Percentiles rank a stretch among this genome's conserved stretches.
Conservation (phyloP, 92 coral and sea anemone species). For the Blastomussa wellsi region DNA sequence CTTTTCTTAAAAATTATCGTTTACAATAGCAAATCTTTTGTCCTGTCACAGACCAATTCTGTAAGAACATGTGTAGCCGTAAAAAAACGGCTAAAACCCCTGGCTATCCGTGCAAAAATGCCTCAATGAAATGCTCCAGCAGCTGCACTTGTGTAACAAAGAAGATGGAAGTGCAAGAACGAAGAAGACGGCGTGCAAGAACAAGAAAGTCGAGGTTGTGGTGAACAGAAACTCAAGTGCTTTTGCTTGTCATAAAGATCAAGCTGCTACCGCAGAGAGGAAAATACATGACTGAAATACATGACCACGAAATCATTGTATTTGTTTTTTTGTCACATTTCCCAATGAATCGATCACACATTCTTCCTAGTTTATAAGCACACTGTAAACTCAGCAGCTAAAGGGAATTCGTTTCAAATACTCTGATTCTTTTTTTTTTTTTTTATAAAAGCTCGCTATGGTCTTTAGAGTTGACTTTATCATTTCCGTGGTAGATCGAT, state of each 20-base stretch:
- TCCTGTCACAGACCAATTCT: conserved; percentile 17
- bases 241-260: conserved; percentile 34
- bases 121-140: conserved; percentile 13
- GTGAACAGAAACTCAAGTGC: conserved; percentile 42
- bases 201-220: conserved; percentile 19
- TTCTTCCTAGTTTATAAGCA: background rate
- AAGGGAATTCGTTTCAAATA: conserved; percentile 28
- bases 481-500: too few species aligned
- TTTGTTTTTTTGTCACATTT: conserved; percentile 24
- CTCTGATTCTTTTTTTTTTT: background rate
- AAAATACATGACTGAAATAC: conserved; percentile 12
- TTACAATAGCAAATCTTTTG: background rate
- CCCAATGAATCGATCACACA: conserved; percentile 29
- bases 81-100: conserved; percentile 27
- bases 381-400: conserved; percentile 7
- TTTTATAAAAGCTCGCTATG: background rate
- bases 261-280: conserved; percentile 29
- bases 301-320: conserved; percentile 11
- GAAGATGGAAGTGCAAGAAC: background rate
- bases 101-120: conserved; percentile 18
- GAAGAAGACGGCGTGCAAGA: conserved; percentile 16
- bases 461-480: background rate
- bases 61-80: conserved; percentile 19
- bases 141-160: conserved; percentile 24
- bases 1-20: background rate